Percentiles rank a stretch among this genome's conserved stretches.
Conservation (phyloP, 1,140 invertebrate species). For the Drosophila jambulina region DNA sequence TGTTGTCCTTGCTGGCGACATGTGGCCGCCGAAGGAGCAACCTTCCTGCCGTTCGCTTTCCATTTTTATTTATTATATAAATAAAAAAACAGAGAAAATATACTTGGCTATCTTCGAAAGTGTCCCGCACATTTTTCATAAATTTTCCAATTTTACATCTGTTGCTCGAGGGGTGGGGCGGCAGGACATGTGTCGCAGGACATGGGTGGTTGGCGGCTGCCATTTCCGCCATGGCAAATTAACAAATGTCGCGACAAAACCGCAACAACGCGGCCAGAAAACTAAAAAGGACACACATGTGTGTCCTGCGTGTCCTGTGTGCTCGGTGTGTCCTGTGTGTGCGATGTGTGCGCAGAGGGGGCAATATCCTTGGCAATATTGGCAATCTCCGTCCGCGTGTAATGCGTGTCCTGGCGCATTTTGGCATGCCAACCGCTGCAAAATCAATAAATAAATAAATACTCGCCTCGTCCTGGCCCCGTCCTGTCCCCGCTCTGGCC, state of each 20-base stretch:
- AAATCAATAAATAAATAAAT: conserved; percentile 81
- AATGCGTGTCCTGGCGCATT: conserved; percentile 57
- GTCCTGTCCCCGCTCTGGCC: not conserved
- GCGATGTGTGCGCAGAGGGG: conserved; percentile 15
- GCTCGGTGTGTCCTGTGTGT: not conserved
- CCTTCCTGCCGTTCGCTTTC: conserved; percentile 17
- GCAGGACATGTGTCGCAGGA: conserved; percentile 50
- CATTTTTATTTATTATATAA: conserved; percentile 45
- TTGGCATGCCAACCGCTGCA: conserved; percentile 71
- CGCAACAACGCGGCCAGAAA: conserved; percentile 53
- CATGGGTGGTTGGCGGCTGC: conserved; percentile 51
- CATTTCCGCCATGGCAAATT: conserved; percentile 71
- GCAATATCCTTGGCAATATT: conserved; percentile 60
- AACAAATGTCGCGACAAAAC: conserved; percentile 78
- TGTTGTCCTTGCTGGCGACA: conserved; percentile 73
- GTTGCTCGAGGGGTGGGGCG: not conserved
- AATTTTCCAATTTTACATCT: conserved; percentile 51
- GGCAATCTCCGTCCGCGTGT: conserved; percentile 60
- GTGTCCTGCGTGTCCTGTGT: conserved; percentile 17
- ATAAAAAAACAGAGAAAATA: not conserved
- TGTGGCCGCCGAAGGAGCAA: conserved; percentile 33
- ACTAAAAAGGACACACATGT: conserved; percentile 53
- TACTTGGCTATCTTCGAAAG: conserved; percentile 28
- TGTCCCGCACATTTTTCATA: conserved; percentile 61
- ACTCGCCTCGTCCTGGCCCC: conserved; percentile 10